phyloP scores from a whole-genome alignment of 2,797 vertebrate species.

The Bradypus variegatus region DNA sequence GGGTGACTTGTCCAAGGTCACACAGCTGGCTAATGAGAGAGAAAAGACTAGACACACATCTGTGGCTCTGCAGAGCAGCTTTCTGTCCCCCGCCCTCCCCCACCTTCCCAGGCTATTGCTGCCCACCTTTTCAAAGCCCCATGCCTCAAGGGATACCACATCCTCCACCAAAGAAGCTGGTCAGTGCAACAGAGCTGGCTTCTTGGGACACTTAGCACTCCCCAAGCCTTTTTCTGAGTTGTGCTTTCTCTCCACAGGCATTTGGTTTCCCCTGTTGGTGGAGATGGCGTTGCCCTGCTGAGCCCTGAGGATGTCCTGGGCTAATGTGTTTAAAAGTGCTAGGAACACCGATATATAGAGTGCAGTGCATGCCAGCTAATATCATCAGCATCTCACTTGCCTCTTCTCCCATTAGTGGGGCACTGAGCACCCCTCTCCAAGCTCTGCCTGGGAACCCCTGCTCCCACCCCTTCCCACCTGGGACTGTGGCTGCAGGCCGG shows the following conservation, averaged over 20 bases:
- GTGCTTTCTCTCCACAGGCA: background rate
- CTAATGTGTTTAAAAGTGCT: no score
- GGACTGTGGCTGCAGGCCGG: conserved; percentile 48
- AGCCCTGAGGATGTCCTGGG: no score
- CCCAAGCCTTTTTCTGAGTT: background rate
- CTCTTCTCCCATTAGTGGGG: conserved; percentile 22
- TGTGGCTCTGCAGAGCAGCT: background rate
- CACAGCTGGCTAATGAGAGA: background rate
- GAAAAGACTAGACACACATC: background rate
- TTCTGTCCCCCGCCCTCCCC: no score
- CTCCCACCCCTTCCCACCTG: conserved; percentile 6
- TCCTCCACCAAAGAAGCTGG: background rate
- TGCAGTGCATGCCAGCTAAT: no score
- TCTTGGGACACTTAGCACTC: background rate
- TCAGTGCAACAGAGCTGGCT: background rate
- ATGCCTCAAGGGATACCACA: background rate
- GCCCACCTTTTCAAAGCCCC: background rate
- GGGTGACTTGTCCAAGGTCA: background rate
- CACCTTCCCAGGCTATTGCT: no score
- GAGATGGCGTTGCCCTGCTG: no score
- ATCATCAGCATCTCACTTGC: background rate
- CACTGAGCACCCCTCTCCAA: background rate
- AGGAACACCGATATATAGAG: no score
- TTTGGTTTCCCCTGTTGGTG: accelerated
- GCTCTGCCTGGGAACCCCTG: background rate